These are phyloP conservation scores for Myrmecophaga tridactyla DNA, from an alignment of 2,113 vertebrate species.

Conservation along the genomic window DNA sequence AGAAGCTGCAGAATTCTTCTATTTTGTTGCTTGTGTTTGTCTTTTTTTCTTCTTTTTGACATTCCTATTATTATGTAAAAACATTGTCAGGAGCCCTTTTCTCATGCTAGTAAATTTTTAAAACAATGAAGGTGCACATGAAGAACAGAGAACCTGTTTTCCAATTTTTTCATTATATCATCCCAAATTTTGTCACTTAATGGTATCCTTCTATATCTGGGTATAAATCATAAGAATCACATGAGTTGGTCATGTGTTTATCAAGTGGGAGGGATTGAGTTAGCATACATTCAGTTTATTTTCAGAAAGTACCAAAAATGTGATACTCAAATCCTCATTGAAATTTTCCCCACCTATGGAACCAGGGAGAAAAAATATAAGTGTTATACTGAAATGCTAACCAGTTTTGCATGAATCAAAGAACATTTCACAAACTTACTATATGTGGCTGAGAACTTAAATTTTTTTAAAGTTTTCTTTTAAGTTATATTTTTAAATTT, in stretches of 20 bases:
- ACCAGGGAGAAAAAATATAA: neutral
- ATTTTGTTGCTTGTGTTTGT: conserved; percentile 2
- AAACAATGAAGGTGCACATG: neutral
- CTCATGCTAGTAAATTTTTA: neutral
- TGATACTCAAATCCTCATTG: neutral
- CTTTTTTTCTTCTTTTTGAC: neutral
- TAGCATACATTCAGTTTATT: neutral
- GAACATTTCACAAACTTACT: neutral
- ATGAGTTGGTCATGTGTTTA: neutral
- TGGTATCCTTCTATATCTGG: neutral
- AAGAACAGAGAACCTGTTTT: neutral
- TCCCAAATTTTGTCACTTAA: neutral
- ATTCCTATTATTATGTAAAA: conserved; percentile 10
- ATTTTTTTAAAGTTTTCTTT: neutral
- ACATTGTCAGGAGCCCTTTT: neutral
- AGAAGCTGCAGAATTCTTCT: neutral
- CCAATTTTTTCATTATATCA: neutral
- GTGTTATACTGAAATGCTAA: neutral
- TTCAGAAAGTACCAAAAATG: neutral
- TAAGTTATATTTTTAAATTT: neutral
- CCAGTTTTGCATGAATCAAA: neutral
- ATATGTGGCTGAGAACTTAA: neutral
- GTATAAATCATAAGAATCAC: neutral
- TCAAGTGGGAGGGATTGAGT: neutral
- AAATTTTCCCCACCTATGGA: neutral